Evolutionary conservation across 1,140 invertebrate genomes (phyloP), one percentile per base, ranked within the genome.

Genomic region (Stegodyphus mimosarum): DNA sequence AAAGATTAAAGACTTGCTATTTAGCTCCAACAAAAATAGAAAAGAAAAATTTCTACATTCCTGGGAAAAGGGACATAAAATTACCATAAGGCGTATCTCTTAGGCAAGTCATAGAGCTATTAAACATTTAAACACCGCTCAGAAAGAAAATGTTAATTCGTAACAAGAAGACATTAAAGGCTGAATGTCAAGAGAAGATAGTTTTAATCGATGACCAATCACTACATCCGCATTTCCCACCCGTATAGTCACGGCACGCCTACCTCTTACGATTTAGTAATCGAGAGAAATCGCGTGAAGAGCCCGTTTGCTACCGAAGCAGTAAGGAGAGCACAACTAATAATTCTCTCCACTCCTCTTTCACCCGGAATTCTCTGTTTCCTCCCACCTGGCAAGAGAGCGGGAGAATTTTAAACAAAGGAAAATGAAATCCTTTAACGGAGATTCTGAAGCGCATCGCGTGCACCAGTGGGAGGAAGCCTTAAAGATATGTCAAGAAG

Each of bases 371-470:
- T 11, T 70, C 33, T 70, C 48, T n/a, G n/a, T 67, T n/a, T 6
- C 17, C 5, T 33, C 17, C 66, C 17, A 18, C n/a, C 17, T 33
- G 17, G n/a, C 9, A 17, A 63, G 48, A n/a, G 33, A n/a, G 11
- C 10, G 18, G 33, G 33, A 33, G 33, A 33, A 33, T 33, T 33
- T 33, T 33, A 33, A 33, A 33, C 33, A 33, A 33, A 33, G 33
- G 33, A 49, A 77, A 77, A 66, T 77, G 75, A 77, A 77, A 66
- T 66, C 66, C 75, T 77, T 77, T 64, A 77, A 74, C 72, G 60
- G 53, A 66, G 55, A 77, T 64, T 64, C 53, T 63, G 18, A 53
- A 33, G 33, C 33, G 49, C 17, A 6, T 66, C 49, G 75, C 75
- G 75, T 77, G 75, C 55, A 49, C 75, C 63, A 77, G 66, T 77